Percentiles rank a stretch among this genome's conserved stretches.
Evolutionary conservation across 2,888 invertebrate species (phyloP).

Genomic region (Chrysolina oricalcia): DNA sequence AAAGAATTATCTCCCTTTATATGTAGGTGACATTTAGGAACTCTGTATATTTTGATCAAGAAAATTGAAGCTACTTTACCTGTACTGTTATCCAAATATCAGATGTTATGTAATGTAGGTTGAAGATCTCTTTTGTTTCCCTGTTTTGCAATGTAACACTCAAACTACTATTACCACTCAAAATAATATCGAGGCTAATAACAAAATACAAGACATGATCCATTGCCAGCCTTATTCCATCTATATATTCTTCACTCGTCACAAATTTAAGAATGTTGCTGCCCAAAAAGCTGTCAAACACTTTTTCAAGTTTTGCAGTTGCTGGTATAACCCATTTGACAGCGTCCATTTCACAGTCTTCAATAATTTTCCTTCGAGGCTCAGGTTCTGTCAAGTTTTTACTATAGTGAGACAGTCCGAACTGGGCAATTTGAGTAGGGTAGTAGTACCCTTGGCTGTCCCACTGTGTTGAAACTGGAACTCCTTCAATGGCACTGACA

Average conservation of each 20-base stretch:
- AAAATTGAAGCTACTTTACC: slow-evolving; percentile 68
- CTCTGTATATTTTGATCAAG: neutral
- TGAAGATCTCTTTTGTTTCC: slow-evolving; percentile 85
- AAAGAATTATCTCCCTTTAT: too few species aligned
- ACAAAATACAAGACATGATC: slow-evolving; percentile 84
- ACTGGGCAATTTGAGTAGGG: slow-evolving; percentile 99
- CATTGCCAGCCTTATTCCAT: slow-evolving; percentile 80
- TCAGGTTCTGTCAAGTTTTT: slow-evolving; percentile 92
- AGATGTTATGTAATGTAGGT: slow-evolving; percentile 87
- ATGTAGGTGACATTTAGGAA: too few species aligned
- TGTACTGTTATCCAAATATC: slow-evolving; percentile 82
- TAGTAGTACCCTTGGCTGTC: slow-evolving; percentile 96
- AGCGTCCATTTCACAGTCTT: slow-evolving; percentile 81
- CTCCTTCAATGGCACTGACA: slow-evolving; percentile 93
- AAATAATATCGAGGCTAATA: slow-evolving; percentile 81
- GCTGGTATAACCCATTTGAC: slow-evolving; percentile 85
- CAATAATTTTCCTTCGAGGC: slow-evolving; percentile 82
- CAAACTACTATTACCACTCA: slow-evolving; percentile 87
- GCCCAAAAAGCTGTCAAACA: slow-evolving; percentile 76
- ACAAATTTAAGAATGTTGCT: slow-evolving; percentile 82
- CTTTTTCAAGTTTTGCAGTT: slow-evolving; percentile 78
- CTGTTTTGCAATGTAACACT: slow-evolving; percentile 85
- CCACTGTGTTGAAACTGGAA: slow-evolving; percentile 98
- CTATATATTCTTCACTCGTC: slow-evolving; percentile 80
- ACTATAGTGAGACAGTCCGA: slow-evolving; percentile 97